Evolutionary conservation across 2,797 vertebrate genomes (phyloP), one percentile per base, ranked within the genome.

Genomic region (Alectoris magna): DNA sequence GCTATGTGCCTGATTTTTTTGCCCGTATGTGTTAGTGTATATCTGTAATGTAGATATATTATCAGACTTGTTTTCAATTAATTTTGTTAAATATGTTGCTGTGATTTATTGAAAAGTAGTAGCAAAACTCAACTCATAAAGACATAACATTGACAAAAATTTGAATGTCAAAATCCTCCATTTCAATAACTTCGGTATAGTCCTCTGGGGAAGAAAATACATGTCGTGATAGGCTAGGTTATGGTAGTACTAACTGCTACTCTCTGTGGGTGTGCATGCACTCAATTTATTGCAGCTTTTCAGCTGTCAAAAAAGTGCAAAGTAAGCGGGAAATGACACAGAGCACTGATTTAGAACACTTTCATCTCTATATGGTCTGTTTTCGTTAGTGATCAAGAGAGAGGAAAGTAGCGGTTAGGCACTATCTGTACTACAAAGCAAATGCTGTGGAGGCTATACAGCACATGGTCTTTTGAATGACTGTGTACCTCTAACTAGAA

Each of bases 281-380:
- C 44, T 94, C 95, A 93, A 96, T 95, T 94, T 90, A 96, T 84
- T 96, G 81, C 93, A 96, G 95, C 91, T 79, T 94, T 95, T 94
- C 94, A 95, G 93, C 96, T 94, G 95, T 96, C 96, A 93, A 88
- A 96, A 96, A 96, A 94, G 94, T 90, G 95, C 96, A 96, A 96
- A 96, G 95, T 96, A 96, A 96, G 96, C 95, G 94, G 96, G 95
- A 96, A 96, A 95, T 94, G 95, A 96, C 95, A 96, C 93, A 96
- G 96, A 96, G 91, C 96, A 94, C 95, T 95, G 95, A 95, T 96
- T 95, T 95, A 96, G 94, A 96, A 96, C 93, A 95, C 96, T 96
- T 96, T 96, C 95, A 96, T 96, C 96, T 96, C 95, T 94, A 87
- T 94, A 94, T 77, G 93, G 91, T 94, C 95, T 96, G 96, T 94